Conservation (phyloP, 2,113 vertebrate species). For the Pantherophis guttatus region DNA sequence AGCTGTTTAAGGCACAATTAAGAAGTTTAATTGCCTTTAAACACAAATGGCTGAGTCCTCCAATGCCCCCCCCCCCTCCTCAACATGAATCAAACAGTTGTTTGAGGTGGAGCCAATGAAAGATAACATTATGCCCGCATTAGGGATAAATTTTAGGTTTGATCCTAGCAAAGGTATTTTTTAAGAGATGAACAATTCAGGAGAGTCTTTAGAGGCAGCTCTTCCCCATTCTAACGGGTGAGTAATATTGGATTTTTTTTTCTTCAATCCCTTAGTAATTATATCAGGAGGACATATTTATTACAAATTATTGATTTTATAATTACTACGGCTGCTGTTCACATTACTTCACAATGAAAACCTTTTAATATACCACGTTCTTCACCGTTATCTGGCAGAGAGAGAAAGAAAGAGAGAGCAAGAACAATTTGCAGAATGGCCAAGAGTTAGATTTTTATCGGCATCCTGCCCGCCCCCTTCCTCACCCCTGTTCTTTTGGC, state of each 20-base stretch:
- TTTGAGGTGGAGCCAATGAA: slow-evolving; percentile 54
- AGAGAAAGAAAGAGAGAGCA: slow-evolving; percentile 45
- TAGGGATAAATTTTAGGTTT: slow-evolving; percentile 63
- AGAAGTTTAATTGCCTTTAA: slow-evolving; percentile 49
- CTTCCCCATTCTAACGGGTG: slow-evolving; percentile 72
- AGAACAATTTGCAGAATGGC: slow-evolving; percentile 73
- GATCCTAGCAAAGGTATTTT: slow-evolving; percentile 69
- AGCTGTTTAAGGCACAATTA: slow-evolving; percentile 21
- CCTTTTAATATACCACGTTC: slow-evolving; percentile 77
- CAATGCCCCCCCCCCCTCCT: not conserved
- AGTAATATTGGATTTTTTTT: slow-evolving; percentile 70
- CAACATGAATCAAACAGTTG: slow-evolving; percentile 55
- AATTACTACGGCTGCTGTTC: slow-evolving; percentile 75
- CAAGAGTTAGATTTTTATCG: slow-evolving; percentile 74
- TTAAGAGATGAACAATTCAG: slow-evolving; percentile 72
- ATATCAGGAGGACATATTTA: slow-evolving; percentile 82
- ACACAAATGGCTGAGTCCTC: slow-evolving; percentile 43
- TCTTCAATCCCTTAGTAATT: slow-evolving; percentile 81
- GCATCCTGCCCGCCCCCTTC: not conserved
- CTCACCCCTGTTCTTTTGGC: slow-evolving; percentile 44
- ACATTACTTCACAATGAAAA: slow-evolving; percentile 77
- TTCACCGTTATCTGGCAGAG: slow-evolving; percentile 64
- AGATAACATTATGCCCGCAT: slow-evolving; percentile 65
- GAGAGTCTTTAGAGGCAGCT: slow-evolving; percentile 72
- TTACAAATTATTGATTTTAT: slow-evolving; percentile 82